Percentiles rank a stretch among this genome's conserved stretches.
Evolutionary conservation across 2,888 invertebrate genomes (phyloP).

Genomic region (Cristatella mucedo): DNA sequence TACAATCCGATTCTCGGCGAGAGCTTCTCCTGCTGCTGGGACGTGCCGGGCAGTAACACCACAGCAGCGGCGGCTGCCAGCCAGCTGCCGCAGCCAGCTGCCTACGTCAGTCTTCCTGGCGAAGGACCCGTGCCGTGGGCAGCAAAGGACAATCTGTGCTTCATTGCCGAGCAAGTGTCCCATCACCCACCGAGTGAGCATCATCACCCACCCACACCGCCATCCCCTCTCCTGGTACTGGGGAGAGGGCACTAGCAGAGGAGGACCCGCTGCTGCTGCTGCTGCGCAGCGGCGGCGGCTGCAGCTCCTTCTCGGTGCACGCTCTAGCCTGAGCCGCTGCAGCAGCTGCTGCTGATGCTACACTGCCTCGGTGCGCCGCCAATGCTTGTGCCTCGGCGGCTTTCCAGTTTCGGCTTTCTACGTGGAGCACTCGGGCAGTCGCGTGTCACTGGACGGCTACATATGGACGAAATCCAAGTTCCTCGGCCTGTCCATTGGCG

Average conservation of each 20-base stretch:
- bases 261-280: too few relatives aligned
- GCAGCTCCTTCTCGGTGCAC: too few relatives aligned
- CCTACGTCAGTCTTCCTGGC: constrained; percentile 12
- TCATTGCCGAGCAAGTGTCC: constrained; percentile 94
- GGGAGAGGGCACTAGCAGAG: too few relatives aligned
- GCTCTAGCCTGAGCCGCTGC: too few relatives aligned
- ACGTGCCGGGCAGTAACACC: constrained; percentile 25
- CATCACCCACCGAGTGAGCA: constrained; percentile 85
- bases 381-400: constrained; percentile 9
- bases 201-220: not conserved
- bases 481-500: constrained; percentile 74
- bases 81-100: not conserved
- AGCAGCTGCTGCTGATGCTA: too few relatives aligned
- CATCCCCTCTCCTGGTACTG: too few relatives aligned
- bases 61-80: constrained; percentile 10
- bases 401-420: constrained; percentile 86
- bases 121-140: constrained; percentile 88
- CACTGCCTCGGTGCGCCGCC: too few relatives aligned
- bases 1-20: constrained; percentile 97
- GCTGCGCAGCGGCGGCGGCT: too few relatives aligned
- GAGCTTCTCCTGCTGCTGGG: constrained; percentile 53
- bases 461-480: constrained; percentile 99
- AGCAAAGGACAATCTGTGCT: constrained; percentile 65
- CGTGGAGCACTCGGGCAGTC: constrained; percentile 79
- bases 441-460: constrained; percentile 80